Base-by-base conservation (phyloP, 2,888 invertebrate species). In the Lagria hirta region DNA sequence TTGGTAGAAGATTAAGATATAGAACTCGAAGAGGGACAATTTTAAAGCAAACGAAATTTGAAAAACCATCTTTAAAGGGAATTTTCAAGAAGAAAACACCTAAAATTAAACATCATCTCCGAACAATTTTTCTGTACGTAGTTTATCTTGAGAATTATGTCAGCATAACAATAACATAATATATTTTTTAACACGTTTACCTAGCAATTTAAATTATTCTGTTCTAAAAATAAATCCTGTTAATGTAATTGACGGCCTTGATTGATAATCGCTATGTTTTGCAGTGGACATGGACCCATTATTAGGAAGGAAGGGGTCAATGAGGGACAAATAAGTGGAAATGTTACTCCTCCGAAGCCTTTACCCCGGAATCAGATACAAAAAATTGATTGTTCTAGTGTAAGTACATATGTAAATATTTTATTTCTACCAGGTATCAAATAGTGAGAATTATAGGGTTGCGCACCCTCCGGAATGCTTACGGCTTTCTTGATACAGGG, bases 101-200 rank as follows among this genome's bases (percentile, higher is more conserved):
- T 1, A 60, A 60, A 43, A 60, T 72, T 22, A 68, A 64, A 48
- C 72, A 72, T 51, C 69, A 68, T 53, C 42, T 72, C 36, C 60
- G 69, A 50, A 63, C 70, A 2, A 60, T 72, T 49, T 64, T 64
- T 40, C 66, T 72, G 71, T 71, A 69, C 40, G 69, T 68, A 43
- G 49, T 43, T 16, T 33, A 38, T 26, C 16, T 13, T 18, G 3
- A 17, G 11, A 37, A 6, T 20, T 20, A 5, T 7, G 20, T 20
- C n/a, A n/a, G n/a, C n/a, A n/a, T n/a, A n/a, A n/a, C n/a, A n/a
- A n/a, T n/a, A n/a, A n/a, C n/a, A n/a, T n/a, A n/a, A n/a, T n/a
- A n/a, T n/a, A n/a, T n/a, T n/a, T n/a, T n/a, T n/a, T n/a, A n/a
- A n/a, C n/a, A n/a, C n/a, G n/a, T n/a, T n/a, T n/a, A n/a, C n/a